phyloP scores from a whole-genome alignment of 2,113 vertebrate genomes.

The Aegotheles bennettii region DNA sequence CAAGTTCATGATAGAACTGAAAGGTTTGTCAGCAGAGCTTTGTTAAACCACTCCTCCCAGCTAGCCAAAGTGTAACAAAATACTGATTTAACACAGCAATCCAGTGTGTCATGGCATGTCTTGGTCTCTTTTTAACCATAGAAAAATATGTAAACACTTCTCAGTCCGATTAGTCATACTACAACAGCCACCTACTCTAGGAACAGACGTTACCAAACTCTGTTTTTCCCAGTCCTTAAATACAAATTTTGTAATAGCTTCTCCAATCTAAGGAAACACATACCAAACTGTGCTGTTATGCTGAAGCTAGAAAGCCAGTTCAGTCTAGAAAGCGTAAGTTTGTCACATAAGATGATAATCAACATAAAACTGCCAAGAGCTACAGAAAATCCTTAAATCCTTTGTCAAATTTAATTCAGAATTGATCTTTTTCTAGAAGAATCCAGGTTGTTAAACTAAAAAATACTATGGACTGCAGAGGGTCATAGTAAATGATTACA shows the following conservation, averaged over 20 bases:
- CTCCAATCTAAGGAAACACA: not conserved
- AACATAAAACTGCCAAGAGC: not conserved
- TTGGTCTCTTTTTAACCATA: not conserved
- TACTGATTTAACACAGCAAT: not conserved
- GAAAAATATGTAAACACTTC: not conserved
- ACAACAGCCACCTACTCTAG: not conserved
- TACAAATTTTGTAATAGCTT: not conserved
- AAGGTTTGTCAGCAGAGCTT: fast-evolving
- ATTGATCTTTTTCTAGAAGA: not conserved
- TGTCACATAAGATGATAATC: not conserved
- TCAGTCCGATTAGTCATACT: not conserved
- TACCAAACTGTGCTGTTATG: not conserved
- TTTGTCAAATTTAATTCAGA: not conserved
- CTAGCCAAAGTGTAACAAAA: not conserved
- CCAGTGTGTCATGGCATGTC: not conserved
- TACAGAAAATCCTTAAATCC: not conserved
- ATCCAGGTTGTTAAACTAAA: not conserved
- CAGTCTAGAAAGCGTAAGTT: not conserved
- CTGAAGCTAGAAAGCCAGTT: not conserved
- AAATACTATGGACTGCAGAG: not conserved
- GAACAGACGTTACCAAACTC: not conserved
- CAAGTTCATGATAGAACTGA: not conserved
- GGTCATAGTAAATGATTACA: not conserved
- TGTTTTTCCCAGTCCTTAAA: not conserved
- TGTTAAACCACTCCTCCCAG: not conserved